Conservation (phyloP, 2,797 vertebrate species). For the Vultur gryphus region DNA sequence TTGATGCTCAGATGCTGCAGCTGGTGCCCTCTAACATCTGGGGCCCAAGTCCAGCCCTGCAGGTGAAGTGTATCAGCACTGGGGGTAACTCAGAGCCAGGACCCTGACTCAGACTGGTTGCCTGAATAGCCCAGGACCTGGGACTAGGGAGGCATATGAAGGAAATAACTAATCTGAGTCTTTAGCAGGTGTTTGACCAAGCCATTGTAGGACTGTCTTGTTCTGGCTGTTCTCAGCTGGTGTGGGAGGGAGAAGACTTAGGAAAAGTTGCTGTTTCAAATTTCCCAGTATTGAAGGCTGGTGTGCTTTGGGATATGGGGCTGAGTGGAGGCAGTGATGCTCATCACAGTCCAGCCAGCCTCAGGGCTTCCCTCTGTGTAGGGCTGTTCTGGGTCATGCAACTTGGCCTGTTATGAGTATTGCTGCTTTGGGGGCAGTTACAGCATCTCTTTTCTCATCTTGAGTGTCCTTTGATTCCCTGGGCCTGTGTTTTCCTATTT, state of each 20-base stretch:
- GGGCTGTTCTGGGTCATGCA: background rate
- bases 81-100: background rate
- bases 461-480: background rate
- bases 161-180: background rate
- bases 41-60: background rate
- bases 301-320: background rate
- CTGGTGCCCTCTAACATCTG: background rate
- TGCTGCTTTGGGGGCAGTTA: background rate
- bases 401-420: background rate
- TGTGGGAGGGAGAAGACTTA: background rate
- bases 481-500: background rate
- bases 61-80: background rate
- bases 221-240: background rate
- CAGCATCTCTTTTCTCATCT: background rate
- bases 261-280: background rate
- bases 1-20: background rate
- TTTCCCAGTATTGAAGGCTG: background rate
- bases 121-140: background rate
- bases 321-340: background rate
- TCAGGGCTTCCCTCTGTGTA: background rate
- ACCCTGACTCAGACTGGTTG: background rate
- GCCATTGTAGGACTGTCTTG: background rate
- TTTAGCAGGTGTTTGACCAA: background rate
- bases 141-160: background rate
- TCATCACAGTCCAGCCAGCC: background rate